Conservation (phyloP, 2,113 vertebrate species). For the Delphinapterus leucas region DNA sequence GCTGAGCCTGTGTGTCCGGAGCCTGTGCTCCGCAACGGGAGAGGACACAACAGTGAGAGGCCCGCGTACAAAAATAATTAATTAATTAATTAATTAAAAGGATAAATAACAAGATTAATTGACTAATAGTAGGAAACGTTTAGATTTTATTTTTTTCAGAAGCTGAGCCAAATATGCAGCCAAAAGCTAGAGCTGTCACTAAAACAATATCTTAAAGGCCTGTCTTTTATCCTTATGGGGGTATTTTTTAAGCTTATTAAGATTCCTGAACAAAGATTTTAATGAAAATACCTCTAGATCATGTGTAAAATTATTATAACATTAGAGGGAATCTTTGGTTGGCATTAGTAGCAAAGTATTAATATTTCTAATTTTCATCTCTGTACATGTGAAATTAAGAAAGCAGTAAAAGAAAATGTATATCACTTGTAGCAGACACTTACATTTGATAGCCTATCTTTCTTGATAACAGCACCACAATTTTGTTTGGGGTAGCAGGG, state of each 20-base stretch:
- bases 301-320: neutral
- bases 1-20: no score
- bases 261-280: neutral
- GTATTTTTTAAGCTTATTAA: neutral
- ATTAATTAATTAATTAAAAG: neutral
- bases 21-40: no score
- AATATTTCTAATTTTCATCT: neutral
- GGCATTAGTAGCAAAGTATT: neutral
- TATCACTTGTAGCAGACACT: neutral
- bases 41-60: no score
- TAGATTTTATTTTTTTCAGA: neutral
- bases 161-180: neutral
- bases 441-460: neutral
- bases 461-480: neutral
- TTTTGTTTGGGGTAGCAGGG: neutral
- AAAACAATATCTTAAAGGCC: neutral
- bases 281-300: neutral
- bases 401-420: neutral
- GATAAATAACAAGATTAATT: neutral
- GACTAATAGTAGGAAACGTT: neutral
- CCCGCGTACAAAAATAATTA: no score
- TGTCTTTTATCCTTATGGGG: neutral
- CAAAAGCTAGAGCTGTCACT: neutral
- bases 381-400: neutral
- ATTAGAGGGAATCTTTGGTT: neutral